Percentiles rank a stretch among this genome's conserved stretches.
These are phyloP conservation scores for Hirudinaria manillensis DNA, from an alignment of 2,888 invertebrate species.

Conservation along the genomic window DNA sequence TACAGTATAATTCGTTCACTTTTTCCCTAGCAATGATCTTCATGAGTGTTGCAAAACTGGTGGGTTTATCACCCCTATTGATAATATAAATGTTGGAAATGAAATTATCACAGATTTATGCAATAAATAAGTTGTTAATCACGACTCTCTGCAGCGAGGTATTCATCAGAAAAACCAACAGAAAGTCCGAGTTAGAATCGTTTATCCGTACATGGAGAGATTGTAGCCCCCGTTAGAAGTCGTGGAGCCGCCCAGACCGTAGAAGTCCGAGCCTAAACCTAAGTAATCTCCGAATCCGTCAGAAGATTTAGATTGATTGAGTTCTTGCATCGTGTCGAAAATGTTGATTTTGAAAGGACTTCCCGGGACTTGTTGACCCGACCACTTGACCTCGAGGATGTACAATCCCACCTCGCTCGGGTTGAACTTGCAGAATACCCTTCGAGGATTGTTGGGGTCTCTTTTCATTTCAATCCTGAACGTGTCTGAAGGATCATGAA, in stretches of 20 bases:
- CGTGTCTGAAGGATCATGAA: slow-evolving; percentile 62
- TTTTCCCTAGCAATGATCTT: too few species aligned
- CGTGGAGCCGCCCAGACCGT: neutral
- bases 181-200: neutral
- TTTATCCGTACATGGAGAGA: neutral
- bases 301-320: slow-evolving; percentile 52
- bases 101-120: too few species aligned
- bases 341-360: slow-evolving; percentile 98
- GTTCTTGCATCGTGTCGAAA: slow-evolving; percentile 95
- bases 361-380: slow-evolving; percentile 92
- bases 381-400: slow-evolving; percentile 86
- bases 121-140: too few species aligned
- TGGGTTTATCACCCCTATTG: too few species aligned
- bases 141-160: too few species aligned
- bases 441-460: slow-evolving; percentile 93
- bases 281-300: neutral
- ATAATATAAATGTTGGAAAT: too few species aligned
- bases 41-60: too few species aligned
- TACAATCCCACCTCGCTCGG: slow-evolving; percentile 71
- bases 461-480: slow-evolving; percentile 99
- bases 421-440: slow-evolving; percentile 85
- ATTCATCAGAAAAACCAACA: neutral
- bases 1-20: too few species aligned
- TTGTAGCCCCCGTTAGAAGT: neutral
- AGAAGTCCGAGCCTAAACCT: neutral